phyloP scores from a whole-genome alignment of 64 coral and sea anemone genomes.

The Catalaphyllia jardinei region DNA sequence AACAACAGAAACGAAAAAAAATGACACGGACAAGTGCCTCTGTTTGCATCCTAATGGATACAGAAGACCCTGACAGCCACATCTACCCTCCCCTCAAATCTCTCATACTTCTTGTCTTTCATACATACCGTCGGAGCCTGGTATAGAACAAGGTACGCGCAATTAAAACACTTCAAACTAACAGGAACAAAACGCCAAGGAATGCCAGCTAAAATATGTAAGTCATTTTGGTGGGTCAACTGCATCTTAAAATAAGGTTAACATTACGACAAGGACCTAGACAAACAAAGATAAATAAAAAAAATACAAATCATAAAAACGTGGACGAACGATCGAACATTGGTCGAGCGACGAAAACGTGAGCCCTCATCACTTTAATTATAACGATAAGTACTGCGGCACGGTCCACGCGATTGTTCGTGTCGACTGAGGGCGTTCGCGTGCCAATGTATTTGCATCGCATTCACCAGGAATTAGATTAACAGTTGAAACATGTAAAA shows the following conservation, averaged over 20 bases:
- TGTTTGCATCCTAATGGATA: too few species aligned
- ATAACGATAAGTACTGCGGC: too few species aligned
- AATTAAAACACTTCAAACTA: not conserved
- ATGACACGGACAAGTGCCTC: too few species aligned
- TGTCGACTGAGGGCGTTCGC: not conserved
- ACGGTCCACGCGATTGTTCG: not conserved
- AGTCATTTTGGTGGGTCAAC: not conserved
- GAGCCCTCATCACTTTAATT: not conserved
- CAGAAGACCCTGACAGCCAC: not conserved
- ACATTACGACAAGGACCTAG: not conserved
- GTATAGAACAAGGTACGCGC: too few species aligned
- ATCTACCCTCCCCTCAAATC: not conserved
- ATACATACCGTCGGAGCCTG: too few species aligned
- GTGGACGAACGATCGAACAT: not conserved
- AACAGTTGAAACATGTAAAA: not conserved
- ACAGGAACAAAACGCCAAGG: not conserved
- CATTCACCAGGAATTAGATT: not conserved
- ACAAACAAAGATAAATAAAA: not conserved
- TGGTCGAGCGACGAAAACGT: not conserved
- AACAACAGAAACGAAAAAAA: too few species aligned
- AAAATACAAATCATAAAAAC: not conserved
- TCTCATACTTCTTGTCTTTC: too few species aligned
- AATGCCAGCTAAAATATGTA: conserved; percentile 1
- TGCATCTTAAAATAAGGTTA: conserved; percentile 1
- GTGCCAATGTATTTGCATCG: not conserved